Conservation (phyloP, 2,113 vertebrate genomes). For the Toxostoma redivivum region DNA sequence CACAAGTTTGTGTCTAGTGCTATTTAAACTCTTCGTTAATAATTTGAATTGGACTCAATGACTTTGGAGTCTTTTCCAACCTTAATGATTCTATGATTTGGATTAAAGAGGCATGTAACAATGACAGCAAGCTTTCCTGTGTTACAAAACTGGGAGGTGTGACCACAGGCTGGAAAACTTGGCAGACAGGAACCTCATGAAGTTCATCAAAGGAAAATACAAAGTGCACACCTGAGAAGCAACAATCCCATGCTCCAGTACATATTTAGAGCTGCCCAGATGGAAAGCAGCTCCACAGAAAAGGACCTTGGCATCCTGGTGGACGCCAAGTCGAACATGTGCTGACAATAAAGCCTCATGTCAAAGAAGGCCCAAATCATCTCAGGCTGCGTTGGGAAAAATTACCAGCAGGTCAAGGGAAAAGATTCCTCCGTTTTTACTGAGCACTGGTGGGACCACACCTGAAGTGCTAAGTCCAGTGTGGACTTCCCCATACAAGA, state of each 20-base stretch:
- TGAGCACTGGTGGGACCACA: not conserved
- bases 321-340: rapidly evolving
- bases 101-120: no score
- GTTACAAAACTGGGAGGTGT: not conserved
- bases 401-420: not conserved
- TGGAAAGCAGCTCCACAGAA: not conserved
- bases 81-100: not conserved
- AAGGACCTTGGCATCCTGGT: not conserved
- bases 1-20: not conserved
- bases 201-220: not conserved
- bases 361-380: not conserved
- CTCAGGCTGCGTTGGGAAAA: rapidly evolving
- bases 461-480: not conserved
- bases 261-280: not conserved
- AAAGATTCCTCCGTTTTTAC: not conserved
- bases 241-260: not conserved
- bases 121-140: not conserved
- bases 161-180: not conserved
- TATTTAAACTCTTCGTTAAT: not conserved
- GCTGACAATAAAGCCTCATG: not conserved
- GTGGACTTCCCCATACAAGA: not conserved
- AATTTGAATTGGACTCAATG: not conserved
- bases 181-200: not conserved
- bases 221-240: not conserved
- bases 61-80: not conserved